Conservation (phyloP, 2,113 vertebrate genomes). For the Poeciliopsis retropinna region DNA sequence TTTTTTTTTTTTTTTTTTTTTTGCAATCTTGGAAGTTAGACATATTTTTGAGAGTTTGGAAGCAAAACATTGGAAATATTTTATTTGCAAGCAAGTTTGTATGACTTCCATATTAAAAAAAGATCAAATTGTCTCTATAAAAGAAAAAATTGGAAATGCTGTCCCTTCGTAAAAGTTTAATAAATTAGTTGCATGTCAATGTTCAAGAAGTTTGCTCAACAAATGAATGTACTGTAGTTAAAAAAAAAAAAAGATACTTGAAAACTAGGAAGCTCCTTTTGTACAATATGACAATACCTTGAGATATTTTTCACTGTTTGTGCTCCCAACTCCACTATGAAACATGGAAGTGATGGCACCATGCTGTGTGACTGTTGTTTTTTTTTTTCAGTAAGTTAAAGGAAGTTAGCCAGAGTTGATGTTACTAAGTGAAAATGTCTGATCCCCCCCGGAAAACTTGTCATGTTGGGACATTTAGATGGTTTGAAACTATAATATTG, state of each 20-base stretch:
- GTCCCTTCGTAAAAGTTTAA: neutral
- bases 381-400: neutral
- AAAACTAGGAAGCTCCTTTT: too few relatives aligned
- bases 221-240: too few relatives aligned
- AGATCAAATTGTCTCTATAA: neutral
- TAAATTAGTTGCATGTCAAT: neutral
- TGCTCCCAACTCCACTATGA: neutral
- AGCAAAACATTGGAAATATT: slow-evolving; percentile 11
- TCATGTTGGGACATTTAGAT: slow-evolving; percentile 13
- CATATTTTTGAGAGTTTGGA: slow-evolving; percentile 12
- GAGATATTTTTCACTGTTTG: too few relatives aligned
- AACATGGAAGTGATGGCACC: neutral
- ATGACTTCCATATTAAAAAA: too few relatives aligned
- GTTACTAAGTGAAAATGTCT: slow-evolving; percentile 4
- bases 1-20: neutral
- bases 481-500: slow-evolving; percentile 18
- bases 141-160: slow-evolving; percentile 14
- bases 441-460: neutral
- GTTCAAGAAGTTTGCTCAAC: neutral
- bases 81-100: neutral
- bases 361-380: neutral
- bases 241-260: too few relatives aligned
- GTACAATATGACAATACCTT: too few relatives aligned
- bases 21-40: slow-evolving; percentile 4
- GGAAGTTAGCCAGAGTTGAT: neutral